Evolutionary conservation across 2,888 invertebrate species (phyloP).

Genomic region (Nemurella pictetii): DNA sequence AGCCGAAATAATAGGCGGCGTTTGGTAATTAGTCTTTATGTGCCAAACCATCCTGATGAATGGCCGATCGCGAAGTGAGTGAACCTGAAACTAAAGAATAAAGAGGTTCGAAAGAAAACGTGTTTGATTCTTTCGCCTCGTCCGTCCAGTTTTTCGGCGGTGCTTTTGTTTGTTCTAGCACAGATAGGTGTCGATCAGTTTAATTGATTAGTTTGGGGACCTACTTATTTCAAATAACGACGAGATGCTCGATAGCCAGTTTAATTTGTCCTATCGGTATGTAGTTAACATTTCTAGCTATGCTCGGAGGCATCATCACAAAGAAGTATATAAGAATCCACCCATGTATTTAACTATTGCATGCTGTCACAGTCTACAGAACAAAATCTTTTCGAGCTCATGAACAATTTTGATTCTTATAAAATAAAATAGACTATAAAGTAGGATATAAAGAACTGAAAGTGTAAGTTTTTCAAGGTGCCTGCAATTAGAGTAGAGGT

Average conservation of each 20-base stretch:
- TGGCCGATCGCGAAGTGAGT: neutral
- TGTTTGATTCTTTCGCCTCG: neutral
- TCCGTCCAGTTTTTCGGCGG: no score
- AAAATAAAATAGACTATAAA: no score
- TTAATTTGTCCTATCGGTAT: neutral
- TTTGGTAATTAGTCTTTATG: neutral
- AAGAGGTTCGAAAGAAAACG: no score
- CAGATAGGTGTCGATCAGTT: neutral
- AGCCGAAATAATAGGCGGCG: neutral
- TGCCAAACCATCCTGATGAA: neutral
- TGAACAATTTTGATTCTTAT: no score
- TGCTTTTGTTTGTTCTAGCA: neutral
- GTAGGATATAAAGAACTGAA: neutral
- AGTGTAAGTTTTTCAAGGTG: neutral
- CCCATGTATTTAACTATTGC: no score
- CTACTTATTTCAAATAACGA: neutral
- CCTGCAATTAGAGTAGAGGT: neutral
- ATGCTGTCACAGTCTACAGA: no score
- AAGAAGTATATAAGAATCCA: no score
- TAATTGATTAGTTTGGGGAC: neutral
- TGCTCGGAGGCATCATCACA: neutral
- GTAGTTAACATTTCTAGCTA: neutral
- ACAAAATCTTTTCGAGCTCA: no score
- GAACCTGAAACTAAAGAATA: neutral
- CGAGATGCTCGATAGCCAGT: neutral